Evolutionary conservation across 2,797 vertebrate genomes (phyloP).

Genomic region (Coendou prehensilis): DNA sequence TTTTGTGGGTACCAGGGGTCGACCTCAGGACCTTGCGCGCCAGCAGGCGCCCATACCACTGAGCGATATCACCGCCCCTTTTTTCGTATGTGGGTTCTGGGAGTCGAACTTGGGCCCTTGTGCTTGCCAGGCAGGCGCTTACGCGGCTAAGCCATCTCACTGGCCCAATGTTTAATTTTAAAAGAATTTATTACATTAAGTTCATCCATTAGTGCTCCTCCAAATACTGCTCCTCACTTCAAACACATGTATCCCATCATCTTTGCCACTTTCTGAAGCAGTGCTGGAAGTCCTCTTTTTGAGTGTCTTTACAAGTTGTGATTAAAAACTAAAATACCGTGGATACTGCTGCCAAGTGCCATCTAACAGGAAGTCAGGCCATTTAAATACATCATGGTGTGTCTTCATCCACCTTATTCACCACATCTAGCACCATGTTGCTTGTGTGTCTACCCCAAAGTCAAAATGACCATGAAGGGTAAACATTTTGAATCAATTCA

Average conservation of each 20-base stretch:
- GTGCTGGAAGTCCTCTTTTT: background rate
- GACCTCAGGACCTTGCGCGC: too few species aligned
- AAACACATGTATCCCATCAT: background rate
- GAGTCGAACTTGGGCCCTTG: too few species aligned
- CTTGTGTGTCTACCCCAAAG: background rate
- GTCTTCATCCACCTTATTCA: background rate
- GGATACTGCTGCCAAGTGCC: background rate
- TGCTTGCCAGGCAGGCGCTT: too few species aligned
- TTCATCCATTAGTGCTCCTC: background rate
- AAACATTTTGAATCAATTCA: background rate
- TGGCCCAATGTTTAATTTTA: background rate
- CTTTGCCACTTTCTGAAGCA: background rate
- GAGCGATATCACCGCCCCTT: too few species aligned
- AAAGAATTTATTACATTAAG: background rate
- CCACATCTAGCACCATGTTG: background rate
- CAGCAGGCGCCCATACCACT: too few species aligned
- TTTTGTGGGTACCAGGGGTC: too few species aligned
- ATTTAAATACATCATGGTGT: background rate
- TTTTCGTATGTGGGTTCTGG: too few species aligned
- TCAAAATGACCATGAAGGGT: background rate
- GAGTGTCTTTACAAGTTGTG: background rate
- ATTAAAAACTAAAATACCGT: background rate
- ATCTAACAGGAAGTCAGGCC: background rate
- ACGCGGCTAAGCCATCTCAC: too few species aligned
- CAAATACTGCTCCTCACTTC: background rate